Percentiles rank a stretch among this genome's conserved stretches.
phyloP scores from a whole-genome alignment of 1,140 invertebrate species.

The Panulirus ornatus region DNA sequence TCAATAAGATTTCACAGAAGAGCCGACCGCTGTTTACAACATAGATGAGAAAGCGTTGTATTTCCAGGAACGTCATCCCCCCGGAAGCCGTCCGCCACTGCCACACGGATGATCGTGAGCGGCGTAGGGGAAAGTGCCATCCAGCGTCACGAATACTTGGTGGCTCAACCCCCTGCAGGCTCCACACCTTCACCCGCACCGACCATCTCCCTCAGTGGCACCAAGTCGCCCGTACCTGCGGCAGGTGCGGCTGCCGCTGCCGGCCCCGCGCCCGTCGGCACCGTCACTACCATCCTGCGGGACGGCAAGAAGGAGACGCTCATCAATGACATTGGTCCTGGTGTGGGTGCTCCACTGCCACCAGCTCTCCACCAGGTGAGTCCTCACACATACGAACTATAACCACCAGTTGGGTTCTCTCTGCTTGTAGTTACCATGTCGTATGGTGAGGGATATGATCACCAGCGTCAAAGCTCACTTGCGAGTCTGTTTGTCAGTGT shows the following conservation, averaged over 20 bases:
- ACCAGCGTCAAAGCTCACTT: too few relatives aligned
- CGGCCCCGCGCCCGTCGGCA: constrained; percentile 55
- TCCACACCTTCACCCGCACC: constrained; percentile 71
- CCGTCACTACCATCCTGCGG: constrained; percentile 76
- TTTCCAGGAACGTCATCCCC: constrained; percentile 67
- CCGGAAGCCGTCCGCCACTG: constrained; percentile 70
- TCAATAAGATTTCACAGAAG: too few relatives aligned
- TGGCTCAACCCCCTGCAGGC: constrained; percentile 62
- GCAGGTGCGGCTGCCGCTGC: constrained; percentile 54
- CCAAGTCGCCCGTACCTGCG: constrained; percentile 67
- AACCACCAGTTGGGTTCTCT: not conserved
- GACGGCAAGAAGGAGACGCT: constrained; percentile 80
- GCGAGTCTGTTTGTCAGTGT: too few relatives aligned
- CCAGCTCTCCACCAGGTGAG: constrained; percentile 52
- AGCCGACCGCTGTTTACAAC: not conserved
- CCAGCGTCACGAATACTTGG: constrained; percentile 69
- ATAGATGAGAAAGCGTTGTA: too few relatives aligned
- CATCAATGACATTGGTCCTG: constrained; percentile 79
- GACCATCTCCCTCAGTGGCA: constrained; percentile 48
- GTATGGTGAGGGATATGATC: too few relatives aligned
- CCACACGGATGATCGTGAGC: constrained; percentile 73
- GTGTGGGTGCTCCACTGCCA: constrained; percentile 14
- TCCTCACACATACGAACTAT: too few relatives aligned
- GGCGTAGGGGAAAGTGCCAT: constrained; percentile 73
- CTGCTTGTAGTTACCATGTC: too few relatives aligned